Percentiles rank a stretch among this genome's conserved stretches.
Evolutionary conservation across 2,888 invertebrate genomes (phyloP).

Genomic region (Herminia tarsipennalis): DNA sequence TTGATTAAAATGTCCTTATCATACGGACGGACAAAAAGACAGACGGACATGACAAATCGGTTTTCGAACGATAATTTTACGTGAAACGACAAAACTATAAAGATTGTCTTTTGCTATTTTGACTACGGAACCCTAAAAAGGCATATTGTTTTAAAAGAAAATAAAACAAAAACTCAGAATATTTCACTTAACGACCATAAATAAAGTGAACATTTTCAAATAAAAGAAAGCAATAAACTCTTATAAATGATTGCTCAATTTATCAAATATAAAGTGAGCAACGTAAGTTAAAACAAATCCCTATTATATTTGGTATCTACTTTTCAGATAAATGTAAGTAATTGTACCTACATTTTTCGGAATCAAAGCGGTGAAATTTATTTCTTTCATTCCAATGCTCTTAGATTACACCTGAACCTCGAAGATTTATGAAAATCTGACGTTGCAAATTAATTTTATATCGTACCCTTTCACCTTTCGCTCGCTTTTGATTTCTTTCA

Average conservation of each 20-base stretch:
- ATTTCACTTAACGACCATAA: no score
- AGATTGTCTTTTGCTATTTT: no score
- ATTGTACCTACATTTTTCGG: background rate
- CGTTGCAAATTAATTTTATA: constrained; percentile 10
- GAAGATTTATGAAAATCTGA: constrained; percentile 12
- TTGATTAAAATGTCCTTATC: no score
- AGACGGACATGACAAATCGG: no score
- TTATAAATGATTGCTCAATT: background rate
- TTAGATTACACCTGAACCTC: constrained; percentile 7
- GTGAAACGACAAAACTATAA: no score
- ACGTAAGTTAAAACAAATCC: constrained; percentile 9
- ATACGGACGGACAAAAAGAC: no score
- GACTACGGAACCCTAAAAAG: no score
- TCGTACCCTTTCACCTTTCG: background rate
- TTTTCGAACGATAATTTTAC: no score
- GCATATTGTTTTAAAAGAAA: no score
- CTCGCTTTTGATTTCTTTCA: background rate
- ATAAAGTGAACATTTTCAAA: no score
- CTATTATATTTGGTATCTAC: constrained; percentile 2
- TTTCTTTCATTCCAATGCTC: constrained; percentile 5
- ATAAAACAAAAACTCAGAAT: no score
- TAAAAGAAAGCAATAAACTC: no score
- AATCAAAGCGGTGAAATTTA: background rate
- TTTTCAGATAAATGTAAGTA: constrained; percentile 3
- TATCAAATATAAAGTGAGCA: background rate